Base-by-base conservation (phyloP, 2,888 invertebrate genomes). In the Rhimphoctona megacephalus region DNA sequence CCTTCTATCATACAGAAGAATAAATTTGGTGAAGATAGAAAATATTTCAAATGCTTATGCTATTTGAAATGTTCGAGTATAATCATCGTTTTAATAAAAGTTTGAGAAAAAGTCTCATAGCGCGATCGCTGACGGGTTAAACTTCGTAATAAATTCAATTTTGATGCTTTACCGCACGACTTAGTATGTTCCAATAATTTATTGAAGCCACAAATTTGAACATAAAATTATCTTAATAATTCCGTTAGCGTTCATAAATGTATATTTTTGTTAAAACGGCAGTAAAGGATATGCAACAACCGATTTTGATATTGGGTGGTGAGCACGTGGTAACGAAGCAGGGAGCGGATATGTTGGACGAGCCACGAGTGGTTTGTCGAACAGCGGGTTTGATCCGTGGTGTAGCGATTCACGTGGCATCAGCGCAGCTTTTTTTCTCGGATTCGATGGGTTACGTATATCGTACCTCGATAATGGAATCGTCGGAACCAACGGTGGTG, bases 361-460 rank as follows among this genome's bases (percentile, higher is more conserved):
- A 97, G 89, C 96, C 97, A 0, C 95, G 96, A 8, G 95, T 96
- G 85, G 94, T 97, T 72, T 97, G 96, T 92, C 96, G 95, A 85
- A 96, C 96, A 5, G 94, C 95, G 46, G 92, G 96, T 87, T 90
- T 92, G 52, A 95, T 96, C 66, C 91, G 95, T 95, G 98, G 98
- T 81, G 96, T 98, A 57, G 97, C 97, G 1, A 95, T 98, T 11
- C 97, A 98, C 92, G 96, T 98, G n/a, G 95, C 95, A 19, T 96
- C 96, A 83, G 96, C 97, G 88, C 95, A 97, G 25, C 94, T 98
- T 6, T 98, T 98, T 93, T 95, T 98, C 22, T 96, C 98, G 0
- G 97, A 98, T 91, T 96, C 96, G 7, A 95, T 95, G 86, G 97
- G 97, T 72, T 96, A 95, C 88, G 95, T 98, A 1, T 95, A 95